Percentiles rank a stretch among this genome's conserved stretches.
These are phyloP conservation scores for Eumaeus atala DNA, from an alignment of 1,140 invertebrate species.

Conservation along the genomic window DNA sequence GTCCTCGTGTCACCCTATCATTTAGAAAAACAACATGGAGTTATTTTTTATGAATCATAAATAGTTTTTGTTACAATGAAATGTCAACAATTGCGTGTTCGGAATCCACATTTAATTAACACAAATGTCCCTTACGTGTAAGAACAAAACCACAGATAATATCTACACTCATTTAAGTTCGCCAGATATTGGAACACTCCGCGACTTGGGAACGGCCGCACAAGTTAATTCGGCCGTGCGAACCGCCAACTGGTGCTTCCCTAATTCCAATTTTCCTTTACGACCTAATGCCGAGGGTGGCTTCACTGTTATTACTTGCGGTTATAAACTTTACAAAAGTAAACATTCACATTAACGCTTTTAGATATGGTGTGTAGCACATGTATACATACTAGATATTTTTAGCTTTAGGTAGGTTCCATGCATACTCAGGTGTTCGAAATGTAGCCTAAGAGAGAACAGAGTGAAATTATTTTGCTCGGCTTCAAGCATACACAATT, in stretches of 20 bases:
- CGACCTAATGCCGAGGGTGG: conserved; percentile 26
- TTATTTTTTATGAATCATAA: too few species aligned
- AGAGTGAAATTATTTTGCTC: too few species aligned
- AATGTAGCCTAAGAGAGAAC: too few species aligned
- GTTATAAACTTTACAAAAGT: conserved; percentile 9
- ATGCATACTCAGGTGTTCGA: too few species aligned
- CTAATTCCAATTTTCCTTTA: conserved; percentile 62
- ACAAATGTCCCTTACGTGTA: neutral
- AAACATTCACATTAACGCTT: conserved; percentile 4
- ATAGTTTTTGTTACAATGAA: too few species aligned
- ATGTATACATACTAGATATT: too few species aligned
- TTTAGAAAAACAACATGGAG: too few species aligned
- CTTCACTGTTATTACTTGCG: conserved; percentile 8
- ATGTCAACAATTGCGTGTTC: too few species aligned
- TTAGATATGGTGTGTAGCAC: neutral
- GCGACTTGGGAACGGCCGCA: conserved; percentile 38
- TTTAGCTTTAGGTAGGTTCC: too few species aligned
- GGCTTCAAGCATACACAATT: too few species aligned
- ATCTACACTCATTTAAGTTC: neutral
- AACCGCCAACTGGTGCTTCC: conserved; percentile 40
- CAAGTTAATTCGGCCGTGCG: conserved; percentile 49
- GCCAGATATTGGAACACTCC: conserved; percentile 40
- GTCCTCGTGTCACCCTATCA: too few species aligned
- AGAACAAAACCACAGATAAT: neutral
- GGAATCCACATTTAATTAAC: too few species aligned